phyloP scores from a whole-genome alignment of 2,888 invertebrate genomes.

The Leucania comma region DNA sequence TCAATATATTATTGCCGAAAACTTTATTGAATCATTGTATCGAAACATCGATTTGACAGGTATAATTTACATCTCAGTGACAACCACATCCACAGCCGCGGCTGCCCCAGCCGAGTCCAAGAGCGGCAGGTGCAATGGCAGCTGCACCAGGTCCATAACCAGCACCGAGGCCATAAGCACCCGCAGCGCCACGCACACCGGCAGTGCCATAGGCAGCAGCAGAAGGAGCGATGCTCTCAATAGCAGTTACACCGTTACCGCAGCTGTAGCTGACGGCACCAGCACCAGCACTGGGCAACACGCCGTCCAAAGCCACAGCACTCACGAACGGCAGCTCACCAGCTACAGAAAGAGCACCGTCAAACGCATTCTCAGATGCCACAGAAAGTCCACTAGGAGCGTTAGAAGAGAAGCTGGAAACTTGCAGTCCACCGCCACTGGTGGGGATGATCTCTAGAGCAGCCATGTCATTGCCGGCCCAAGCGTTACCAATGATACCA shows the following conservation, averaged over 20 bases:
- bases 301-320: constrained; percentile 45
- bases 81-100: constrained; percentile 25
- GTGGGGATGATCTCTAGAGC: constrained; percentile 48
- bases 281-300: constrained; percentile 47
- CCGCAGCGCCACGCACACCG: no score
- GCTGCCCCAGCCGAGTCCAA: constrained; percentile 16
- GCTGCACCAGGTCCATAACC: constrained; percentile 6
- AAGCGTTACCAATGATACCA: no score
- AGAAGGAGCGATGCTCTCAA: constrained; percentile 25
- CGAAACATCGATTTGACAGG: not conserved
- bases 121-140: constrained; percentile 10
- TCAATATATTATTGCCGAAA: no score
- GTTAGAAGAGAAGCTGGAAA: constrained; percentile 45
- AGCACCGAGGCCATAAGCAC: constrained; percentile 22
- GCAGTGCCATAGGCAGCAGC: constrained; percentile 27
- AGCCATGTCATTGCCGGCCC: no score
- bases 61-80: not conserved
- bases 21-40: constrained; percentile 1
- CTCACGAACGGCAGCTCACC: constrained; percentile 56
- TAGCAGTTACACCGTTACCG: constrained; percentile 48
- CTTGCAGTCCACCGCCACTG: constrained; percentile 48
- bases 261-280: constrained; percentile 49
- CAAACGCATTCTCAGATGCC: constrained; percentile 57
- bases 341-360: constrained; percentile 49
- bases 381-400: constrained; percentile 52